Percentiles rank a stretch among this genome's conserved stretches.
Conservation (phyloP, 2,888 invertebrate genomes). For the Sesia bembeciformis region DNA sequence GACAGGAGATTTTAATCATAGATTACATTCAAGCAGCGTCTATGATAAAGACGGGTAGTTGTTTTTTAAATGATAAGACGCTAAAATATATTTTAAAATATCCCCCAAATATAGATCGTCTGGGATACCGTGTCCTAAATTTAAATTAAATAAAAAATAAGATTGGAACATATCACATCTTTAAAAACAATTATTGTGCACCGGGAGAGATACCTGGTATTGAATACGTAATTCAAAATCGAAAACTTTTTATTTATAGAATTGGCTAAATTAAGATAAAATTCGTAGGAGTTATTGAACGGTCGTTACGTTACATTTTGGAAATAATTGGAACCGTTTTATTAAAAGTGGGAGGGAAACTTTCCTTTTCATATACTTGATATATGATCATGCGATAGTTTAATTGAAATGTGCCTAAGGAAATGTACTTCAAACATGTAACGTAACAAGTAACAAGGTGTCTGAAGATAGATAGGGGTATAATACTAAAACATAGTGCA, state of each 20-base stretch:
- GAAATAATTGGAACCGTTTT: conserved; percentile 8
- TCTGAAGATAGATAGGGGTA: conserved; percentile 54
- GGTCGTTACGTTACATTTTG: conserved; percentile 43
- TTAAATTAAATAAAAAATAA: background rate
- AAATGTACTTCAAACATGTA: conserved; percentile 14
- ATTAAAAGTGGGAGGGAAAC: conserved; percentile 3
- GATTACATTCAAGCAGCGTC: no score
- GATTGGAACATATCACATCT: conserved; percentile 30
- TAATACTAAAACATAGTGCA: conserved; percentile 66
- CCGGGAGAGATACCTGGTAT: conserved; percentile 38
- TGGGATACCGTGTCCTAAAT: background rate
- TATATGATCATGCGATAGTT: conserved; percentile 51
- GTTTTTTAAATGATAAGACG: background rate
- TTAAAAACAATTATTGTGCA: conserved; percentile 31
- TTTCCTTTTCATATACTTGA: conserved; percentile 57
- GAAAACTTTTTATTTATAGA: conserved; percentile 42
- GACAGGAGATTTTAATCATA: no score
- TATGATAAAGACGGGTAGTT: no score
- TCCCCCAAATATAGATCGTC: background rate
- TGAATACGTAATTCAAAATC: conserved; percentile 37
- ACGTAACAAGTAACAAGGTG: conserved; percentile 39
- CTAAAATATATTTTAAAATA: background rate
- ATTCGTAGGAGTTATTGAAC: conserved; percentile 40
- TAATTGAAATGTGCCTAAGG: background rate
- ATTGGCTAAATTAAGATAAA: conserved; percentile 55